Base-by-base conservation (phyloP, 2,113 vertebrate species). In the Leptobrachium leishanense region DNA sequence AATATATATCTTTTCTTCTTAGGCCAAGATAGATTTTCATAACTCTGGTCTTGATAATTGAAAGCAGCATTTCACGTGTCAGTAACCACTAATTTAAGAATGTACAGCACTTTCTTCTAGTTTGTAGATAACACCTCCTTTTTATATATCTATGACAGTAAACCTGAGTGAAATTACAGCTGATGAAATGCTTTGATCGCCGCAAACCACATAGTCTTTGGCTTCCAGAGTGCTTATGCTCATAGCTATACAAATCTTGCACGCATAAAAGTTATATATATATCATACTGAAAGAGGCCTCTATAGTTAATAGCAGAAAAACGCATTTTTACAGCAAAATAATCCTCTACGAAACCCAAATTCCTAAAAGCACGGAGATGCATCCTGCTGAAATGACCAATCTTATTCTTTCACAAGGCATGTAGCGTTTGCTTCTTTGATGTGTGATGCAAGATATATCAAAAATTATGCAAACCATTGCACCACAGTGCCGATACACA, bases 401-500 rank as follows among this genome's bases (percentile, higher is more conserved):
- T 76, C 46, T 82, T 86, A 82, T 63, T 12, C 76, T 85, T 87
- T 91, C 87, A 87, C 85, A 90, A 89, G 86, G 79, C 86, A 87
- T 31, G 20, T 86, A 69, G 82, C 87, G 85, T 83, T 81, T 86
- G 83, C 91, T 92, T 90, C 88, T 85, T 90, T 83, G 79, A 84
- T 86, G 81, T 86, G 84, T 88, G 82, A 86, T 85, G 85, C 81
- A 83, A 83, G 84, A 89, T 92, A 89, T 92, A 92, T 89, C 90
- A 91, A 88, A 89, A 85, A 89, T 84, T 82, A 86, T 86, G 88
- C 86, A 84, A 84, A 82, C 55, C 87, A 84, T 82, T 89, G 87
- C 83, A 82, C 84, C 78, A 85, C 86, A 86, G 85, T 75, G 84
- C 85, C 84, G 85, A 87, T 84, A 84, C 81, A 84, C 81, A 83